A percentile compares a stretch with the other conserved stretches of the same genome.
Conservation (phyloP, 1,140 invertebrate genomes). For the Holotrichia oblita region DNA sequence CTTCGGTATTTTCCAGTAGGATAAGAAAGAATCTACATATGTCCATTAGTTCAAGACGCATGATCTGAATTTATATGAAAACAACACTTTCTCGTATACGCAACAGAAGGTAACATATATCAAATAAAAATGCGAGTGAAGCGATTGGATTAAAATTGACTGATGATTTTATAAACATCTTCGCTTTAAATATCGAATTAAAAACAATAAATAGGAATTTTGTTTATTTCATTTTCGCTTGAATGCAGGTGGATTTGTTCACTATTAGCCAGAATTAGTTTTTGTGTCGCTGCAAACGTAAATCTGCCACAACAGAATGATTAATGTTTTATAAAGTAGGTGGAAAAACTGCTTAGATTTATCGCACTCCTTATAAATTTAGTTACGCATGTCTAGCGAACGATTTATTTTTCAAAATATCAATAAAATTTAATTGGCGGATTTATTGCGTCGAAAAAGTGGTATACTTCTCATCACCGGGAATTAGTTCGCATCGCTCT, state of each 20-base stretch:
- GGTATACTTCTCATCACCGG: not conserved
- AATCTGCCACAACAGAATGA: slow-evolving; percentile 13
- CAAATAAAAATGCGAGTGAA: no score
- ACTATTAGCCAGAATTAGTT: slow-evolving; percentile 30
- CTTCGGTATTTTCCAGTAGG: no score
- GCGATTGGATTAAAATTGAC: not conserved
- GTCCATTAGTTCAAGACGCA: no score
- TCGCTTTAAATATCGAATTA: not conserved
- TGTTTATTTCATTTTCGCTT: slow-evolving; percentile 25
- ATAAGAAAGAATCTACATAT: no score
- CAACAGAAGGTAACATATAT: no score
- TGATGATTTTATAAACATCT: not conserved
- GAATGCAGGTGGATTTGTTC: slow-evolving; percentile 18
- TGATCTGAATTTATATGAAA: no score
- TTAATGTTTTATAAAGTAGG: slow-evolving; percentile 20
- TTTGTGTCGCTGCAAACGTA: slow-evolving; percentile 22
- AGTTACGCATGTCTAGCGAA: not conserved
- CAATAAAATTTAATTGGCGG: not conserved
- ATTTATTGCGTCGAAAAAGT: not conserved
- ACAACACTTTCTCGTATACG: no score
- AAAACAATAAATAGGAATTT: slow-evolving; percentile 14
- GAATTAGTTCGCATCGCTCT: not conserved
- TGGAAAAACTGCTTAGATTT: slow-evolving; percentile 27
- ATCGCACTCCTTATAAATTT: not conserved
- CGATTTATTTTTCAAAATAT: slow-evolving; percentile 20